Evolutionary conservation across 2,888 invertebrate species (phyloP), one percentile per base, ranked within the genome.

Genomic region (Galeopsomyia nigrocyanea): DNA sequence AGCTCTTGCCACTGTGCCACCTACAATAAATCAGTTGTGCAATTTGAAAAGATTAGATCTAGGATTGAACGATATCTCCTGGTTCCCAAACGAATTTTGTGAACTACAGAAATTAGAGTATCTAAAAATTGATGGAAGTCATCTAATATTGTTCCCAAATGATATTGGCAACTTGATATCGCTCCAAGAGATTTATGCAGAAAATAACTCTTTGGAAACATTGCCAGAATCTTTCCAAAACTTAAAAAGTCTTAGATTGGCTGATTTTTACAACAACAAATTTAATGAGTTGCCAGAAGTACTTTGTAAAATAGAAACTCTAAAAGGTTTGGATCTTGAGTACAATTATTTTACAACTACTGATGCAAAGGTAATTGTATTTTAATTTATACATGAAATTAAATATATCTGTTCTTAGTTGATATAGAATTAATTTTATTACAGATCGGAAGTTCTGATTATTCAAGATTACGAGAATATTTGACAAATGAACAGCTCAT

Each of bases 1-100:
- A n/a, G 16, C n/a, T 19, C 14, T 76, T 39, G 16, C 75, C 26
- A n/a, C 56, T 13, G 5, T 76, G 7, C 66, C 76, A 2, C 9
- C 10, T 10, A 17, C 16, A 50, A 73, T 76, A 17, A 63, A 62
- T 7, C 13, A 51, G 26, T 60, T 76, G 7, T n/a, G 13, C 13
- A 71, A 75, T 66, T 71, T 76, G 60, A 62, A 71, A 63, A 68
- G 39, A 61, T 49, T 75, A 17, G 73, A 76, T 62, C 0, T 76
- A 50, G 71, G 76, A 47, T 39, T 39, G 7, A 76, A 76, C 68
- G 6, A 5, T 47, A 68, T 76, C 49, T 10, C 57, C 10, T 76
- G 76, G 76, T 60, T 76, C 3, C 76, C 76, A 39, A 57, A 76
- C 13, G 73, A 76, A 63, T 56, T 76, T 64, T 76, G 75, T 69